Base-by-base conservation (phyloP, 2,797 vertebrate genomes). In the Myotis findleyi region DNA sequence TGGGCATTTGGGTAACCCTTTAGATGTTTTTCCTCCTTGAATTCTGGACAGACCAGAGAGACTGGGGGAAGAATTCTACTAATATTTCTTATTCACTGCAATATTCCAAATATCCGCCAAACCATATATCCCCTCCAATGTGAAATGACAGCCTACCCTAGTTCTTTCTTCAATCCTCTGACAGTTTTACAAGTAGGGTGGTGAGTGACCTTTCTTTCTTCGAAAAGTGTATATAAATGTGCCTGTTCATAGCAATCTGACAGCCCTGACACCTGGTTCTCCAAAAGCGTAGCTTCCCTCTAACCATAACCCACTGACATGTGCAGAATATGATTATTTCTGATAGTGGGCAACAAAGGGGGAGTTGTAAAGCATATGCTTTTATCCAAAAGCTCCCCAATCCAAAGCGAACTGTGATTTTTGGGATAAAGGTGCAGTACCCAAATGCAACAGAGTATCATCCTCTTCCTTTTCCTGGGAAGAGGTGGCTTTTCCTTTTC, bases 171-270 rank as follows among this genome's bases (percentile, higher is more conserved):
- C 64, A 96, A 84, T 85, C 73, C 49, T 83, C 94, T 94, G 96
- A 84, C 93, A 95, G 55, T 85, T 91, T 96, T 92, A 92, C 79
- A 96, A 89, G 87, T 27, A 73, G 71, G 49, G 66, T 93, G 94
- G 57, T 27, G 20, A 90, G 41, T 93, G 96, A 94, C 93, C 94
- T 95, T 96, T 96, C 84, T 94, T 93, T 90, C 81, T 86, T 90
- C 88, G 81, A 72, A 76, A 91, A 47, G n/a, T 68, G 73, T 76
- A 16, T 69, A 62, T 77, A 81, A 85, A 95, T 94, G 88, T 68
- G 72, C 66, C 92, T 96, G 89, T 96, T 97, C 92, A 95, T 73
- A 92, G 87, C 57, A 77, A 64, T 71, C 93, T 86, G 85, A 83
- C 77, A 91, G 81, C 69, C 41, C 77, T 81, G 89, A 95, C 93